A percentile compares a stretch with the other conserved stretches of the same genome.
phyloP scores from a whole-genome alignment of 1,140 invertebrate genomes.

The Rhopalosiphum maidis region DNA sequence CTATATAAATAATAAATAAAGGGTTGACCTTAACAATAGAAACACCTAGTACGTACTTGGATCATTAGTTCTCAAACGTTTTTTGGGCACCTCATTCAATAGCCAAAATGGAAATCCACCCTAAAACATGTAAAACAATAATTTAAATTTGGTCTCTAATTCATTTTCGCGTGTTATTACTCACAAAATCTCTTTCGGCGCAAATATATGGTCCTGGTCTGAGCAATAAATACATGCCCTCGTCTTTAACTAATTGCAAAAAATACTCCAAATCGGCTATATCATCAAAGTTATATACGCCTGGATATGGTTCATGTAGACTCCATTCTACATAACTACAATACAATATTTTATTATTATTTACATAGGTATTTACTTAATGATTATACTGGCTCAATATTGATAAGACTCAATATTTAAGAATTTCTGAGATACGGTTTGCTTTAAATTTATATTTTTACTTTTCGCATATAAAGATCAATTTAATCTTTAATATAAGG shows the following conservation, averaged over 20 bases:
- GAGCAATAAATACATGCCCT: conserved; percentile 66
- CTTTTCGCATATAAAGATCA: no score
- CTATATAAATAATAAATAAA: background rate
- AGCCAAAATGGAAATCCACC: conserved; percentile 88
- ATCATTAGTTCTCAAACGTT: conserved; percentile 73
- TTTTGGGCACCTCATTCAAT: conserved; percentile 72
- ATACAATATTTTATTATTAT: background rate
- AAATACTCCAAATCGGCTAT: conserved; percentile 61
- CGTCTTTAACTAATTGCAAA: conserved; percentile 64
- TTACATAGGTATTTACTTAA: background rate
- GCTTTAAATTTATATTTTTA: no score
- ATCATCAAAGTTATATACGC: conserved; percentile 58
- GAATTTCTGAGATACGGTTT: no score
- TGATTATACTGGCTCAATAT: background rate
- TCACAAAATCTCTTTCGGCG: conserved; percentile 72
- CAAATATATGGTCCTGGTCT: conserved; percentile 67
- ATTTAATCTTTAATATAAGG: no score
- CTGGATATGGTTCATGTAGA: conserved; percentile 60
- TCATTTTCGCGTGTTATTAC: conserved; percentile 48
- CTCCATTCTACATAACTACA: conserved; percentile 60
- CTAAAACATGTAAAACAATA: conserved; percentile 63
- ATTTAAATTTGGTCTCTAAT: background rate
- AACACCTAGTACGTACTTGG: conserved; percentile 63
- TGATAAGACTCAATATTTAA: background rate
- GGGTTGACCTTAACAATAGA: background rate